These are phyloP conservation scores for Condylostylus longicornis DNA, from an alignment of 1,140 invertebrate genomes.

Conservation along the genomic window DNA sequence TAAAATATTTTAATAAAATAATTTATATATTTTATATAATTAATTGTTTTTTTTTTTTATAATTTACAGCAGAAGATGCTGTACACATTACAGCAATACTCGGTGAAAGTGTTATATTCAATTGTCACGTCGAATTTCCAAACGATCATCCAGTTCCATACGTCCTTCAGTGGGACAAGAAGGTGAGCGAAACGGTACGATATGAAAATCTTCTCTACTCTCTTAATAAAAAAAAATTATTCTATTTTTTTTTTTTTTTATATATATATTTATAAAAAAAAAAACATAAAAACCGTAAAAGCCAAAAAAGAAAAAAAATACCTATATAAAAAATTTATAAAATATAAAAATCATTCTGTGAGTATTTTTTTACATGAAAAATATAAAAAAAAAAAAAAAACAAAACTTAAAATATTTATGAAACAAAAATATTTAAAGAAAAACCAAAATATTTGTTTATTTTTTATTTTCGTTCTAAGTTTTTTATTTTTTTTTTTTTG, in stretches of 20 bases:
- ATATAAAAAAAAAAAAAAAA: neutral
- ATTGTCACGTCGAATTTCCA: slow-evolving; percentile 90
- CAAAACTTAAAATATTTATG: too few species aligned
- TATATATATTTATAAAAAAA: slow-evolving; percentile 1
- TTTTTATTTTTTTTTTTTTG: too few species aligned
- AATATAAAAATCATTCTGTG: neutral
- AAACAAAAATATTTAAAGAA: neutral
- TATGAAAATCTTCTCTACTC: slow-evolving; percentile 49
- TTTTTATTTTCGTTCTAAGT: too few species aligned
- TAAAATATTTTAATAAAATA: neutral
- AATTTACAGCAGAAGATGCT: slow-evolving; percentile 67
- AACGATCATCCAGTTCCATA: slow-evolving; percentile 87
- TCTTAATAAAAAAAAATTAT: slow-evolving; percentile 23
- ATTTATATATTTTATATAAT: neutral
- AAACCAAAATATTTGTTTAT: neutral
- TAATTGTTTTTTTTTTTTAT: slow-evolving; percentile 2
- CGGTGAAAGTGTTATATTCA: slow-evolving; percentile 89
- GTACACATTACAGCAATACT: slow-evolving; percentile 89
- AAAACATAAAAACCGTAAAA: slow-evolving; percentile 1
- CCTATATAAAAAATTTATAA: slow-evolving; percentile 1
- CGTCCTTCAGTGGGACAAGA: slow-evolving; percentile 96
- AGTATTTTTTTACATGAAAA: neutral
- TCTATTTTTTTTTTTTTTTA: slow-evolving; percentile 8
- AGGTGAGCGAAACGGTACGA: slow-evolving; percentile 88
- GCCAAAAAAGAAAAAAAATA: slow-evolving; percentile 2